A percentile compares a stretch with the other conserved stretches of the same genome.
These are phyloP conservation scores for Drosophila mimica DNA, from an alignment of 2,888 invertebrate genomes.

Conservation along the genomic window DNA sequence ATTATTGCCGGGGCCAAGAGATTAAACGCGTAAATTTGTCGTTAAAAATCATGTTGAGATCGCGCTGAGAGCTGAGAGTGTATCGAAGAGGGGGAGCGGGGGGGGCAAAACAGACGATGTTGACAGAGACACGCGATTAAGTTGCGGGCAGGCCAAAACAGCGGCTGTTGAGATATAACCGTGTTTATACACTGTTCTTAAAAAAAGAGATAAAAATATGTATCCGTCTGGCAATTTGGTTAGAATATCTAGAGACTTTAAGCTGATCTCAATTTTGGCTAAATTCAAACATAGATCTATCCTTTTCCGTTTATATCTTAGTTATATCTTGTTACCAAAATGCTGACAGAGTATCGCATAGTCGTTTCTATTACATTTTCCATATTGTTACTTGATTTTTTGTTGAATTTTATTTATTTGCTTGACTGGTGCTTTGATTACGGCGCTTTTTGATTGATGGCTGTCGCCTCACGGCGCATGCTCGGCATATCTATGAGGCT, in stretches of 20 bases:
- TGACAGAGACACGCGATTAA: constrained; percentile 56
- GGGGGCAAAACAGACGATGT: constrained; percentile 5
- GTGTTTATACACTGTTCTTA: constrained; percentile 21
- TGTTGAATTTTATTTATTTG: constrained; percentile 22
- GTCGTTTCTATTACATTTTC: background rate
- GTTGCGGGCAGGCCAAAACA: constrained; percentile 29
- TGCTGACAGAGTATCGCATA: background rate
- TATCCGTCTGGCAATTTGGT: background rate
- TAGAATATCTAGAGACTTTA: background rate
- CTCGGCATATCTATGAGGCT: constrained; percentile 67
- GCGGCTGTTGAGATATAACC: constrained; percentile 63
- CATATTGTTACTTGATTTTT: background rate
- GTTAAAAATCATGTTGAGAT: constrained; percentile 75
- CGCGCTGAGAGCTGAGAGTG: constrained; percentile 20
- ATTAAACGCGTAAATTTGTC: constrained; percentile 80
- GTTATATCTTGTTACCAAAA: background rate
- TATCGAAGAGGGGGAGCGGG: background rate
- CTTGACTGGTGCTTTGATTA: constrained; percentile 52
- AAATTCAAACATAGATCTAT: background rate
- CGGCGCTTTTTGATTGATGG: constrained; percentile 73
- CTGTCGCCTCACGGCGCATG: constrained; percentile 76
- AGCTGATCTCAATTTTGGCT: background rate
- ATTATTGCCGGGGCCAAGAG: constrained; percentile 58
- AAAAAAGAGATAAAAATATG: background rate
- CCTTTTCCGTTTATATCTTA: background rate